These are phyloP conservation scores for Acleris cristana DNA, from an alignment of 2,888 invertebrate genomes.

Conservation along the genomic window DNA sequence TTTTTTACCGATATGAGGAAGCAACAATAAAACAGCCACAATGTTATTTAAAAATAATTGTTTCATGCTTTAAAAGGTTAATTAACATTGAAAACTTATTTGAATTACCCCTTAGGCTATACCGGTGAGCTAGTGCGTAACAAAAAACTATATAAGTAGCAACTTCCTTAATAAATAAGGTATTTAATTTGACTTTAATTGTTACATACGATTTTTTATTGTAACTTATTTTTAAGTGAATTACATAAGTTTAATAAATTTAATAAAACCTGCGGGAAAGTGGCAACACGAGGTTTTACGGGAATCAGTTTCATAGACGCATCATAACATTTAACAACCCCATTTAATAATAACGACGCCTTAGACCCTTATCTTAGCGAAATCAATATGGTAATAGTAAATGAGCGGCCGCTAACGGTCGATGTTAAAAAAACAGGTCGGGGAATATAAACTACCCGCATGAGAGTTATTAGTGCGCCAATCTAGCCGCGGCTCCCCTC, in stretches of 20 bases:
- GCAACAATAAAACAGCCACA: constrained; percentile 20
- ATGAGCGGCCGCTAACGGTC: constrained; percentile 59
- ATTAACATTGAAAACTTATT: constrained; percentile 29
- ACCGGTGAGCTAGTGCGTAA: constrained; percentile 7
- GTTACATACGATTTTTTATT: background rate
- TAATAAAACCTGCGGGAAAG: no score
- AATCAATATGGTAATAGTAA: constrained; percentile 73
- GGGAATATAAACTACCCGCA: constrained; percentile 69
- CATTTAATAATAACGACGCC: constrained; percentile 8
- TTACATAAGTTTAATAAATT: no score
- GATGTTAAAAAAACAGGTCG: constrained; percentile 50
- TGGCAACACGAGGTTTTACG: background rate
- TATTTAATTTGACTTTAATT: background rate
- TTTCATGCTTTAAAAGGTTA: constrained; percentile 17
- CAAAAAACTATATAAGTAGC: background rate
- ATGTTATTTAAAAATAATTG: constrained; percentile 25
- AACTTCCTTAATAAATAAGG: constrained; percentile 9
- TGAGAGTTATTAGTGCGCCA: constrained; percentile 74
- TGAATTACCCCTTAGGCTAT: constrained; percentile 19
- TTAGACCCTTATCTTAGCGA: constrained; percentile 56
- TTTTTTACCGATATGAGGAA: constrained; percentile 33
- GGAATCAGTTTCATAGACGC: constrained; percentile 1
- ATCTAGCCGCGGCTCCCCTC: constrained; percentile 69
- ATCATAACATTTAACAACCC: background rate
- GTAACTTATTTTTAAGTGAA: no score